Conservation (phyloP, 2,888 invertebrate species). For the Ptilodon capucinus region DNA sequence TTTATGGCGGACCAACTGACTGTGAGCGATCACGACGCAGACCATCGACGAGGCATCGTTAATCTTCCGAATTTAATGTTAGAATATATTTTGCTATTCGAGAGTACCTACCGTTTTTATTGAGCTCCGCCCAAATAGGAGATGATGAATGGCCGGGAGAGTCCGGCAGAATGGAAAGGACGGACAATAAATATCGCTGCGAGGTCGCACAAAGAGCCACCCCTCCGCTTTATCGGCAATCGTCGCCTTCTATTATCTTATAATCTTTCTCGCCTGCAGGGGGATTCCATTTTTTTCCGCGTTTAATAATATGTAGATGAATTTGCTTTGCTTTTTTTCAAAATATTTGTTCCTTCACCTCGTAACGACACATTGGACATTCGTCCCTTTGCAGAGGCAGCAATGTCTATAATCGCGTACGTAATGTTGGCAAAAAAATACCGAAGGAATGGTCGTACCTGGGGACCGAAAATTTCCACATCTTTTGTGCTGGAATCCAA, state of each 20-base stretch:
- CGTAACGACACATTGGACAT: background rate
- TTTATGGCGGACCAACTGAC: background rate
- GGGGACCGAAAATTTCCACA: constrained; percentile 2
- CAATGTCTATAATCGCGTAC: background rate
- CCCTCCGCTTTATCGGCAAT: constrained; percentile 9
- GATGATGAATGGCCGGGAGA: constrained; percentile 6
- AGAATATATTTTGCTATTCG: background rate
- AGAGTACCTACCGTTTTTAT: background rate
- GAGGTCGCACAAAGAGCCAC: background rate
- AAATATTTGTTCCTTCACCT: background rate
- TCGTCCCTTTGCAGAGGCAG: background rate
- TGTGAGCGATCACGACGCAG: background rate
- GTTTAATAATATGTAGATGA: constrained; percentile 8
- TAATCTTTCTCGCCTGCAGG: constrained; percentile 4
- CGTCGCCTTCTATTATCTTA: constrained; percentile 7
- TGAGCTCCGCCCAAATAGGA: constrained; percentile 1
- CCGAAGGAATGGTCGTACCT: background rate
- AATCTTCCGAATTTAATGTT: background rate
- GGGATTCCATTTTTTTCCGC: background rate
- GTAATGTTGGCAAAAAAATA: background rate
- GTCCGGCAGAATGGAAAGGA: constrained; percentile 3
- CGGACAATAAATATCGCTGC: constrained; percentile 4
- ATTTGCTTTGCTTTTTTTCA: constrained; percentile 1
- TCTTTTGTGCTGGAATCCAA: constrained; percentile 3
- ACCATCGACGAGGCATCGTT: background rate